These are phyloP conservation scores for Lophura nycthemera DNA, from an alignment of 2,113 vertebrate genomes.

Conservation along the genomic window DNA sequence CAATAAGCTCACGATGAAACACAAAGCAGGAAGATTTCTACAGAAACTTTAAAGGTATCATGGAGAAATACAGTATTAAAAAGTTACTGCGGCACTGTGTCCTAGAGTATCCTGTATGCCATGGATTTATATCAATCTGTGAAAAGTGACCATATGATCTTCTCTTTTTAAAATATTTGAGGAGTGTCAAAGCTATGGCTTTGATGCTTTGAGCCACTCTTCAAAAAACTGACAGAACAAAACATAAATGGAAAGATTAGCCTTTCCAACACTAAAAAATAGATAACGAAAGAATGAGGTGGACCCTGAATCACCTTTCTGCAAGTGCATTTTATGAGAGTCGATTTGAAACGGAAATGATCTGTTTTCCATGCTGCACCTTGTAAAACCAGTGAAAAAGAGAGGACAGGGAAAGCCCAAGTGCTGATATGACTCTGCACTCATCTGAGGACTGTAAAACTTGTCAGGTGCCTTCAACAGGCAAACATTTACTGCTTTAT, in stretches of 20 bases:
- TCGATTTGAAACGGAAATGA: neutral
- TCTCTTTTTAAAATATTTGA: neutral
- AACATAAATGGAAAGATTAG: neutral
- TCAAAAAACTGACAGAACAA: neutral
- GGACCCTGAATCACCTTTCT: neutral
- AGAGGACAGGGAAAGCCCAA: neutral
- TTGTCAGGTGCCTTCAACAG: conserved; percentile 37
- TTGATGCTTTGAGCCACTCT: neutral
- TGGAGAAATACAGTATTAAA: neutral
- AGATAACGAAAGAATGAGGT: neutral
- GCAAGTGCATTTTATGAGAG: neutral
- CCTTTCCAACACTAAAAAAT: neutral
- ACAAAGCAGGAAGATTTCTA: neutral
- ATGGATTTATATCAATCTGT: neutral
- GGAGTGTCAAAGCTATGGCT: neutral
- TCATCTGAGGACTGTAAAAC: conserved; percentile 5
- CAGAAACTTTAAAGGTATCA: neutral
- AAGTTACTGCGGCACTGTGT: neutral
- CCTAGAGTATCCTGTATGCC: neutral
- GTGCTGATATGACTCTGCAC: neutral
- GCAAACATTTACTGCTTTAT: conserved; percentile 59
- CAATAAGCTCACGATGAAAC: neutral
- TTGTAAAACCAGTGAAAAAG: neutral
- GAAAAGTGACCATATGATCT: neutral
- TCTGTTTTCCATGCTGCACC: neutral